Conservation (phyloP, 2,888 invertebrate genomes). For the Hirtodrosophila confusa region DNA sequence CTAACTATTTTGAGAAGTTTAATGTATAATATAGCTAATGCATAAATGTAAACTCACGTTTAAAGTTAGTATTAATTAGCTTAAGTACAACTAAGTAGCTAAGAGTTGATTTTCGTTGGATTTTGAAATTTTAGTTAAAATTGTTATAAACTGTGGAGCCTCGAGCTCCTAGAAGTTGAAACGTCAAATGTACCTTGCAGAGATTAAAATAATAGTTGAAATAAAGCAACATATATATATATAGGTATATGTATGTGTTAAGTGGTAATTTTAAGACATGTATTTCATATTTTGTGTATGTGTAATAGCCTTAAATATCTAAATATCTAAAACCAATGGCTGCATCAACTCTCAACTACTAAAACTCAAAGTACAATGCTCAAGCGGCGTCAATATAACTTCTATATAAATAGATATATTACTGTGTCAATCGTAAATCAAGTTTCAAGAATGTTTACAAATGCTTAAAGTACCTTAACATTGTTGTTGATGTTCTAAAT, state of each 20-base stretch:
- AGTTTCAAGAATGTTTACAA: conserved; percentile 32
- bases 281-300: conserved; percentile 3
- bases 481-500: conserved; percentile 11
- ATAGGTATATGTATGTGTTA: conserved; percentile 14
- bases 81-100: conserved; percentile 13
- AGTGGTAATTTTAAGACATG: conserved; percentile 18
- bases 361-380: conserved; percentile 69
- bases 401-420: conserved; percentile 10
- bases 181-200: conserved; percentile 78
- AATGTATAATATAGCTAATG: conserved; percentile 7
- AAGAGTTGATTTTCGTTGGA: conserved; percentile 53
- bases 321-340: conserved; percentile 29
- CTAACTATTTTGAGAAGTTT: conserved; percentile 54
- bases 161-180: conserved; percentile 43
- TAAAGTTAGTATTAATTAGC: conserved; percentile 28
- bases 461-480: conserved; percentile 35
- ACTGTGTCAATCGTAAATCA: conserved; percentile 8
- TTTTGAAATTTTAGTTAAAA: conserved; percentile 61
- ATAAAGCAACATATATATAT: conserved; percentile 18
- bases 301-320: conserved; percentile 24
- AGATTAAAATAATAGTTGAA: conserved; percentile 34
- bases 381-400: conserved; percentile 46
- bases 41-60: conserved; percentile 5
- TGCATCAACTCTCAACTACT: conserved; percentile 54
- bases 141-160: conserved; percentile 61